Evolutionary conservation across 2,888 invertebrate genomes (phyloP).

Genomic region (Leptopterna dolabrata): DNA sequence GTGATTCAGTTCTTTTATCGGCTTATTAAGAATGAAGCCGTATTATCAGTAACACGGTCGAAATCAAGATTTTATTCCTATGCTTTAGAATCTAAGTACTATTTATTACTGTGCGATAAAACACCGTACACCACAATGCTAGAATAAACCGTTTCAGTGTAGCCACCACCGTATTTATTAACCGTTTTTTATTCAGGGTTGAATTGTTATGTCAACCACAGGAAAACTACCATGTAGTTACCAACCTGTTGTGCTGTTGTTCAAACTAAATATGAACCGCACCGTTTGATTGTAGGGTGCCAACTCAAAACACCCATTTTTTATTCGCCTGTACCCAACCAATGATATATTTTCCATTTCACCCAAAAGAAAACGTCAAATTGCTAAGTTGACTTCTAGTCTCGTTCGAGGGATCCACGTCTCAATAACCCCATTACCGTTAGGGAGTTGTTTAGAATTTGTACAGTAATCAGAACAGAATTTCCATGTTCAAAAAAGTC

Average conservation of each 20-base stretch:
- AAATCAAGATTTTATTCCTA: constrained; percentile 3
- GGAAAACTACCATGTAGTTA: not conserved
- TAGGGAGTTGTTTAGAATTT: not conserved
- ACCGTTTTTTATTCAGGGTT: not conserved
- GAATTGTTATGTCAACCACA: not conserved
- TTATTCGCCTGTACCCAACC: not conserved
- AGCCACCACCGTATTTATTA: not conserved
- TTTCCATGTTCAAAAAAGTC: not conserved
- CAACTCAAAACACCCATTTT: not conserved
- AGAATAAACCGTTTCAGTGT: not conserved
- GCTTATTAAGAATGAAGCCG: not conserved
- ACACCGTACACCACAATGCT: not conserved
- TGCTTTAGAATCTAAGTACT: constrained; percentile 9
- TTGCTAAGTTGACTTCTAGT: not conserved
- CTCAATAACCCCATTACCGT: not conserved
- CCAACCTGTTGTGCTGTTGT: not conserved
- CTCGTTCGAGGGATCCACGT: not conserved
- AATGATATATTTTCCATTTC: not conserved
- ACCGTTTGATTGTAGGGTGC: too few relatives aligned
- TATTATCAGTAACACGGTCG: constrained; percentile 4
- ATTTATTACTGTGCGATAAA: not conserved
- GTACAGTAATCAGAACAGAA: not conserved
- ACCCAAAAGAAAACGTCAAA: not conserved
- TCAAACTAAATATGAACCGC: not conserved
- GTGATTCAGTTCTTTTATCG: not conserved